phyloP scores from a whole-genome alignment of 2,888 invertebrate species.

The Orchesellides sinensis region DNA sequence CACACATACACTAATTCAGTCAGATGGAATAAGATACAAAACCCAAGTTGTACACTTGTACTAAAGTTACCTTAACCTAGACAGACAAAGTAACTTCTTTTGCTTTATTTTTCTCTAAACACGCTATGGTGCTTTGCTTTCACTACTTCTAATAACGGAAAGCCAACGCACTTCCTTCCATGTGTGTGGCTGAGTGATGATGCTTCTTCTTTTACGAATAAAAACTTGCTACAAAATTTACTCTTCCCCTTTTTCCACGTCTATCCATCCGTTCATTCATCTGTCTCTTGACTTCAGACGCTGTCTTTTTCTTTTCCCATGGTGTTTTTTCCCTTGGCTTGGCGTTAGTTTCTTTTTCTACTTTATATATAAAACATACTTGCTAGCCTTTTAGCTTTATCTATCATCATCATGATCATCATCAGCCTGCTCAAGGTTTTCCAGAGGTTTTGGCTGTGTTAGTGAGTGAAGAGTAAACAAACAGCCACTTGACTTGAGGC shows the following conservation, averaged over 20 bases:
- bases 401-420: neutral
- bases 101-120: no score
- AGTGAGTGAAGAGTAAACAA: neutral
- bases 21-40: neutral
- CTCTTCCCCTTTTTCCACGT: neutral
- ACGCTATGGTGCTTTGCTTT: no score
- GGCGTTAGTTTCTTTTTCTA: neutral
- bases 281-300: neutral
- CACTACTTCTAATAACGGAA: no score
- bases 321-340: neutral
- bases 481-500: slow-evolving; percentile 20
- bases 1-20: neutral
- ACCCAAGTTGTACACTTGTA: no score
- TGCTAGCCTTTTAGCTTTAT: no score
- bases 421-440: no score
- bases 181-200: no score
- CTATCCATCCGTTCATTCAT: neutral
- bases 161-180: neutral
- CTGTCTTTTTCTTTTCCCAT: neutral
- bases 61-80: no score
- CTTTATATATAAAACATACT: no score
- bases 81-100: no score
- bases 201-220: neutral
- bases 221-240: neutral
- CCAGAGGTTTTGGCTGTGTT: neutral